phyloP scores from a whole-genome alignment of 2,797 vertebrate species.

The Artibeus jamaicensis region DNA sequence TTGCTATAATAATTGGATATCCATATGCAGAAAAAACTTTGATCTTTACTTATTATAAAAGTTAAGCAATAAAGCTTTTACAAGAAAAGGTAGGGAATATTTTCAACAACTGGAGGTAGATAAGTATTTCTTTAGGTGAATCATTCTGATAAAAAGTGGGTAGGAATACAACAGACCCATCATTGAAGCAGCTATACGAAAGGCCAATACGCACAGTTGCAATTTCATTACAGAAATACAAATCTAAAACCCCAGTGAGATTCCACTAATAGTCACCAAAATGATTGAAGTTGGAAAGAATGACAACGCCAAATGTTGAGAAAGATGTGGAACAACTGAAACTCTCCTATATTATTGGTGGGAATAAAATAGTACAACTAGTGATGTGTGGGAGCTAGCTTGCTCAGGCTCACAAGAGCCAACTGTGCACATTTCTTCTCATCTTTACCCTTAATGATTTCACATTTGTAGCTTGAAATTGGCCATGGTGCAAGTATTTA shows the following conservation, averaged over 20 bases:
- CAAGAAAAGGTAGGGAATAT: background rate
- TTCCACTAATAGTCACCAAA: background rate
- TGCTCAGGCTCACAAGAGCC: background rate
- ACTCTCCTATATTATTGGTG: background rate
- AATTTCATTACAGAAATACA: background rate
- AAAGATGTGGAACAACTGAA: background rate
- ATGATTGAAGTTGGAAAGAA: background rate
- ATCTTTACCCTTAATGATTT: background rate
- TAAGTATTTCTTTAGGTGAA: background rate
- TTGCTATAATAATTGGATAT: background rate
- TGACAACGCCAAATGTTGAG: background rate
- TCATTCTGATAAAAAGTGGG: background rate
- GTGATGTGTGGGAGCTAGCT: background rate
- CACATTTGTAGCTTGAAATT: background rate
- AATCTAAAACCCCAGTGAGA: background rate
- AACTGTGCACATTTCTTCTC: background rate
- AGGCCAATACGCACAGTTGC: background rate
- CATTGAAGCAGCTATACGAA: background rate
- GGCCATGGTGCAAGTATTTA: background rate
- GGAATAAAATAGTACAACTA: background rate
- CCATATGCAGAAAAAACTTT: background rate
- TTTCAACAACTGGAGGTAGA: background rate
- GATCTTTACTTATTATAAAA: background rate
- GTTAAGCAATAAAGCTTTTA: background rate
- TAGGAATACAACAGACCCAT: background rate